Percentiles rank a stretch among this genome's conserved stretches.
Evolutionary conservation across 2,113 vertebrate species (phyloP).

Genomic region (Clarias batrachus): DNA sequence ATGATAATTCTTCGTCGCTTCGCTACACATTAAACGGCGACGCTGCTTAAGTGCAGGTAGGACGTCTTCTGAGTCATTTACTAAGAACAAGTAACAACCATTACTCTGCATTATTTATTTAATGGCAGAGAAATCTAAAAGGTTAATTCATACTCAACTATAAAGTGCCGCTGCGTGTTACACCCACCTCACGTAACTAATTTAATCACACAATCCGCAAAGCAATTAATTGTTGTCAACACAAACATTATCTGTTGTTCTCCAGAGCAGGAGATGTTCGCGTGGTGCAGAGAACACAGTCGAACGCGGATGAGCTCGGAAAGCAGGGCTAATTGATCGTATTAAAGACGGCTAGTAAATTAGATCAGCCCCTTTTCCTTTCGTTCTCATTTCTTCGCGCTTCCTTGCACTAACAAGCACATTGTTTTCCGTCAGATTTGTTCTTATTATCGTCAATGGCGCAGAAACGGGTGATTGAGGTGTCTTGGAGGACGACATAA

Average conservation of each 20-base stretch:
- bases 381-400: slow-evolving; percentile 50
- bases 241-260: slow-evolving; percentile 57
- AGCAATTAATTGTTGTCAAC: slow-evolving; percentile 73
- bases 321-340: slow-evolving; percentile 70
- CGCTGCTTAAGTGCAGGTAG: neutral
- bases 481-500: slow-evolving; percentile 49
- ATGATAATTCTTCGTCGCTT: neutral
- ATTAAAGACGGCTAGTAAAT: slow-evolving; percentile 58
- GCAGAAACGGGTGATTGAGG: slow-evolving; percentile 36
- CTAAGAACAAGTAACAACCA: slow-evolving; percentile 12
- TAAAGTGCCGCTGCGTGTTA: slow-evolving; percentile 60
- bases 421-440: slow-evolving; percentile 42
- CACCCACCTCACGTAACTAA: slow-evolving; percentile 68
- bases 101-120: slow-evolving; percentile 50
- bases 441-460: slow-evolving; percentile 55
- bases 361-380: slow-evolving; percentile 61
- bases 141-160: slow-evolving; percentile 55
- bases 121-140: slow-evolving; percentile 55
- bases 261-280: slow-evolving; percentile 13
- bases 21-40: neutral
- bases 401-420: slow-evolving; percentile 53
- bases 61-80: neutral
- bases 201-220: slow-evolving; percentile 69
- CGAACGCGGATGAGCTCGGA: slow-evolving; percentile 52
- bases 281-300: slow-evolving; percentile 36